These are phyloP conservation scores for Eulithis testata DNA, from an alignment of 2,888 invertebrate species.

Conservation along the genomic window DNA sequence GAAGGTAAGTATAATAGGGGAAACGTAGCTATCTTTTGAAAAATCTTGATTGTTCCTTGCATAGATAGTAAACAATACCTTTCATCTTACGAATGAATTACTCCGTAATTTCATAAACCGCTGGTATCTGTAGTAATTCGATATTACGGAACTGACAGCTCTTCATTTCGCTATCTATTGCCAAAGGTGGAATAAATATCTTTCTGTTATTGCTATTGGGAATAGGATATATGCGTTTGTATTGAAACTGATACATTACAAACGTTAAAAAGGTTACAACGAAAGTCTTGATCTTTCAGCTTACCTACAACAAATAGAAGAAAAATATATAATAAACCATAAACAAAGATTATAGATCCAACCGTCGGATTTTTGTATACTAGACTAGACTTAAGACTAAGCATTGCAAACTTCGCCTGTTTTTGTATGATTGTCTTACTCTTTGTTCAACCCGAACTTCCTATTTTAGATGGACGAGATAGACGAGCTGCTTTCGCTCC, in stretches of 20 bases:
- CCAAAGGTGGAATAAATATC: slow-evolving; percentile 19
- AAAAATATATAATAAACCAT: too few species aligned
- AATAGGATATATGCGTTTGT: slow-evolving; percentile 3
- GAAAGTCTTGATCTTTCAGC: too few species aligned
- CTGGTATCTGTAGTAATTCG: slow-evolving; percentile 51
- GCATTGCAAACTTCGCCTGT: too few species aligned
- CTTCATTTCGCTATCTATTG: slow-evolving; percentile 25
- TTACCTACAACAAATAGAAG: too few species aligned
- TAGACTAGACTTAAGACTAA: too few species aligned
- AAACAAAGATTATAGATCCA: too few species aligned
- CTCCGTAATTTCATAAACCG: slow-evolving; percentile 56
- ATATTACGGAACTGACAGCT: slow-evolving; percentile 49
- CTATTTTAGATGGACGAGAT: slow-evolving; percentile 68
- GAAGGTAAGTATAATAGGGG: slow-evolving; percentile 31
- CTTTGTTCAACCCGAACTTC: too few species aligned
- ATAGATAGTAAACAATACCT: slow-evolving; percentile 41
- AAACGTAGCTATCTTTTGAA: slow-evolving; percentile 32
- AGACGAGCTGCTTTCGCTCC: slow-evolving; percentile 73
- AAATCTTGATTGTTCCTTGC: slow-evolving; percentile 50
- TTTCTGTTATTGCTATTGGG: slow-evolving; percentile 18
- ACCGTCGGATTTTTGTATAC: too few species aligned
- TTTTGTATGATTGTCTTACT: too few species aligned
- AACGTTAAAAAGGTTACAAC: too few species aligned
- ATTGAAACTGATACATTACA: neutral
- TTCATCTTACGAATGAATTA: slow-evolving; percentile 50